These are phyloP conservation scores for Chlorocebus sabaeus DNA, from an alignment of 2,113 vertebrate genomes.

Conservation along the genomic window DNA sequence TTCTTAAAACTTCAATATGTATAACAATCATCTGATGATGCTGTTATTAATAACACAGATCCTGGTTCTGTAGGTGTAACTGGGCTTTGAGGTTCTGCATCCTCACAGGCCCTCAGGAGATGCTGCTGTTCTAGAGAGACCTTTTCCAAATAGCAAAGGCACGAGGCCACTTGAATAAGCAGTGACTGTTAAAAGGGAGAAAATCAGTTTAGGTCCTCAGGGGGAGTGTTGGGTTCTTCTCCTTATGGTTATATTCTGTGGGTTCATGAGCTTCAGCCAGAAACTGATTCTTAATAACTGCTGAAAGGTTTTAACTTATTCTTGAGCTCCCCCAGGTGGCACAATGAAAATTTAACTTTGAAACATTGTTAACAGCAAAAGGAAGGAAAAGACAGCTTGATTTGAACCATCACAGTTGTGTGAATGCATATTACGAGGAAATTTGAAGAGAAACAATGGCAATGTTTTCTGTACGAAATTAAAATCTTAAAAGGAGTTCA, in stretches of 20 bases:
- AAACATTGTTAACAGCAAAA: not conserved
- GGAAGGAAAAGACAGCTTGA: not conserved
- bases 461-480: not conserved
- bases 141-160: not conserved
- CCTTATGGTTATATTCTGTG: not conserved
- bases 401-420: not conserved
- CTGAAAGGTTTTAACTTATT: constrained; percentile 56
- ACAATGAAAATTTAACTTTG: constrained; percentile 14
- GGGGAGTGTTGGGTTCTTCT: not conserved
- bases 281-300: not conserved
- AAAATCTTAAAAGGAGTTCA: not conserved
- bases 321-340: constrained; percentile 72
- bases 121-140: not conserved
- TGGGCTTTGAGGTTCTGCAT: not conserved
- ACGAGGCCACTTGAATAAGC: not conserved
- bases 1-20: not conserved
- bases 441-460: not conserved
- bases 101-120: not conserved
- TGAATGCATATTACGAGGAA: not conserved
- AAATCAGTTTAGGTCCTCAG: not conserved
- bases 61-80: not conserved
- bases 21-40: not conserved
- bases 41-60: not conserved
- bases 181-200: not conserved
- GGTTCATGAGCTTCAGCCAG: not conserved